Conservation (phyloP, 2,888 invertebrate species). For the Plagodis dolabraria region DNA sequence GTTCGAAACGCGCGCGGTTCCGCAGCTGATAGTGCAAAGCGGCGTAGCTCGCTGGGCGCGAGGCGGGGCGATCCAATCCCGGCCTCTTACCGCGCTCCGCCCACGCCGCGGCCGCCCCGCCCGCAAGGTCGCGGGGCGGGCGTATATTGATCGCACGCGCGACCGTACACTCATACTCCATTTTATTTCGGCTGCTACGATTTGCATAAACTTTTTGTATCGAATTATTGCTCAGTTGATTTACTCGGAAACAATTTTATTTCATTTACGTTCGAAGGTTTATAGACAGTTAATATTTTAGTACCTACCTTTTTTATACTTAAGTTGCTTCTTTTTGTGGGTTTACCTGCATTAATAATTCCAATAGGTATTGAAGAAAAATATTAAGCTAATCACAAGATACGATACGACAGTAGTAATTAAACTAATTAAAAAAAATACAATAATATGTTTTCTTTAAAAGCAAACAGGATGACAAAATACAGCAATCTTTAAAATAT, state of each 20-base stretch:
- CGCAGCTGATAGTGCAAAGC: conserved; percentile 33
- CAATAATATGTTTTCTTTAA: too few species aligned
- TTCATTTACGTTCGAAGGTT: conserved; percentile 7
- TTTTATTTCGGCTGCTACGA: conserved; percentile 81
- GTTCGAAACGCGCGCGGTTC: conserved; percentile 50
- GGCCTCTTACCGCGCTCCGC: conserved; percentile 76
- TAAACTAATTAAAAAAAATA: too few species aligned
- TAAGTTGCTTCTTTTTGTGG: background rate
- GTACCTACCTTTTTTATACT: background rate
- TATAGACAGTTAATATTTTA: background rate
- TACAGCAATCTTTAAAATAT: too few species aligned
- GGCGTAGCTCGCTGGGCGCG: conserved; percentile 41
- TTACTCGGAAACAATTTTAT: conserved; percentile 44
- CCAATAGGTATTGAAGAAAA: too few species aligned
- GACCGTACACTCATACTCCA: conserved; percentile 66
- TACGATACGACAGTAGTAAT: too few species aligned
- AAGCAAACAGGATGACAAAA: too few species aligned
- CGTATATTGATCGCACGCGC: conserved; percentile 83
- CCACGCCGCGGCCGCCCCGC: conserved; percentile 66
- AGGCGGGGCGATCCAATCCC: conserved; percentile 70
- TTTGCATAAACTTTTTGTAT: conserved; percentile 83
- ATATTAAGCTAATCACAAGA: too few species aligned
- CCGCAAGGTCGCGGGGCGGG: conserved; percentile 77
- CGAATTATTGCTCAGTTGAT: conserved; percentile 54
- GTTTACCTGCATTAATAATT: background rate